Evolutionary conservation across 2,888 invertebrate species (phyloP).

Genomic region (Rhynchonema sp.): DNA sequence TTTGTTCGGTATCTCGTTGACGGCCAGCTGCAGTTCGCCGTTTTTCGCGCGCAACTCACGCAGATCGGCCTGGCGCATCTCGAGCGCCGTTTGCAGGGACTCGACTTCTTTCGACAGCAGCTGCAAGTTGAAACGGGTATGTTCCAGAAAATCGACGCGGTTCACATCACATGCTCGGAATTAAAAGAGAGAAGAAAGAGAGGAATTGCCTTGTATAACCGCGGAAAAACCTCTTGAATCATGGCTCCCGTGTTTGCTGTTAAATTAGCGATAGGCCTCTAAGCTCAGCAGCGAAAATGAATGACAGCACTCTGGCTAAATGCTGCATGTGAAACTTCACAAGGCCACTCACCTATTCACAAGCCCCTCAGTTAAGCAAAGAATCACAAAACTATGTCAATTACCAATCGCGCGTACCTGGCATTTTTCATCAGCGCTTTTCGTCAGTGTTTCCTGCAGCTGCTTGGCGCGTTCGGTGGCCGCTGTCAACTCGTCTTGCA

Average conservation of each 20-base stretch:
- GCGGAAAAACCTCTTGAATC: constrained; percentile 1
- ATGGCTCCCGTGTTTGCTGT: too few relatives aligned
- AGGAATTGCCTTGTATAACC: too few relatives aligned
- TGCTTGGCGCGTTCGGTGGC: constrained; percentile 11
- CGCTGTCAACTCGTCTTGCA: constrained; percentile 12
- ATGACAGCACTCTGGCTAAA: too few relatives aligned
- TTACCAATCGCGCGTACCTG: constrained; percentile 5
- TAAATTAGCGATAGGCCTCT: too few relatives aligned
- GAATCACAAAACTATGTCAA: not conserved
- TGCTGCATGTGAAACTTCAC: too few relatives aligned
- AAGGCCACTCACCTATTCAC: too few relatives aligned
- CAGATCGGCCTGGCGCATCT: constrained; percentile 17
- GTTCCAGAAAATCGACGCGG: too few relatives aligned
- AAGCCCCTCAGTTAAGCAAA: not conserved
- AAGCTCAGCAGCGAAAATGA: too few relatives aligned
- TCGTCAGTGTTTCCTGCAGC: constrained; percentile 12
- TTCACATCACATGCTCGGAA: too few relatives aligned
- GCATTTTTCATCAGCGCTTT: constrained; percentile 14
- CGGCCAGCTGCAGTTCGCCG: constrained; percentile 6
- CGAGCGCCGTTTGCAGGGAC: constrained; percentile 16
- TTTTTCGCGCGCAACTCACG: constrained; percentile 16
- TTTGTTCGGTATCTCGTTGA: constrained; percentile 18
- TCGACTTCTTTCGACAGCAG: constrained; percentile 16
- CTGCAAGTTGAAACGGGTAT: too few relatives aligned
- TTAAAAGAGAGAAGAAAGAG: too few relatives aligned